These are phyloP conservation scores for Gastrophryne carolinensis DNA, from an alignment of 2,797 vertebrate genomes.

Conservation along the genomic window DNA sequence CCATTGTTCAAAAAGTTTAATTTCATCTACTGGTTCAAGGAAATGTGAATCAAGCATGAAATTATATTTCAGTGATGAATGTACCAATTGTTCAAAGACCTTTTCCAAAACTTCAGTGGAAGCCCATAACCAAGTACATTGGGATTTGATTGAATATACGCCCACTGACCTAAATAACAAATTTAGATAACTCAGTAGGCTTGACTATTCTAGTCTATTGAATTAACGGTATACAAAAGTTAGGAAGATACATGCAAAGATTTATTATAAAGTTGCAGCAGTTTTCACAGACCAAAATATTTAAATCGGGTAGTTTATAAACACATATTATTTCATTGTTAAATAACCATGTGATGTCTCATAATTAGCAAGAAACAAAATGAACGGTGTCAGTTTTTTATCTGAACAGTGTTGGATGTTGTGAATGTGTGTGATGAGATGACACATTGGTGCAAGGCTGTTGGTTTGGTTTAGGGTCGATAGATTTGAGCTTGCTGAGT, in stretches of 20 bases:
- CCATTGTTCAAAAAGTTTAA: constrained; percentile 32
- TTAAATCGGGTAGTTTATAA: no score
- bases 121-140: constrained; percentile 13
- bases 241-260: neutral
- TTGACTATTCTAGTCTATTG: constrained; percentile 15
- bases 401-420: no score
- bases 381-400: no score
- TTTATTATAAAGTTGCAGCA: no score
- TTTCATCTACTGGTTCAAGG: constrained; percentile 42
- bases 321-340: no score
- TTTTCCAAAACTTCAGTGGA: constrained; percentile 18
- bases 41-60: constrained; percentile 42
- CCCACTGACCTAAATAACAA: constrained; percentile 31
- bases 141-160: constrained; percentile 17
- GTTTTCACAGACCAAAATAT: no score
- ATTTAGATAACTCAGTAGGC: constrained; percentile 2
- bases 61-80: constrained; percentile 50
- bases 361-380: no score
- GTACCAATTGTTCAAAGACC: constrained; percentile 31
- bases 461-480: no score
- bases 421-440: no score
- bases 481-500: no score
- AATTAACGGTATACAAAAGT: constrained; percentile 9
- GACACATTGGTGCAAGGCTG: no score
- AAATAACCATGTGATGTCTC: no score